Conservation (phyloP, 2,888 invertebrate species). For the Platerodrilus igneus region DNA sequence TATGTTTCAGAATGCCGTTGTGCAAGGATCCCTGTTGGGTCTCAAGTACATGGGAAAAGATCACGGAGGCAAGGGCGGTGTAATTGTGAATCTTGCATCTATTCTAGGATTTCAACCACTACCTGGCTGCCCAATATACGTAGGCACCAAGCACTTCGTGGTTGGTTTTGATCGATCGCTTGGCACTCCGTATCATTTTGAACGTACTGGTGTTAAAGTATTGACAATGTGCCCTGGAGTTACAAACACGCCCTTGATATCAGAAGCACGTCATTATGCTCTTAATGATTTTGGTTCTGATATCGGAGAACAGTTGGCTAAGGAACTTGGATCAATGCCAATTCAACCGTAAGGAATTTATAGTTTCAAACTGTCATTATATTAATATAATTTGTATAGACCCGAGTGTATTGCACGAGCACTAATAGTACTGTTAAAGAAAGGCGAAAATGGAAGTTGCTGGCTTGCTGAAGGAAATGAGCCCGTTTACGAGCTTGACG, state of each 20-base stretch:
- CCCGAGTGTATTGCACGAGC: too few species aligned
- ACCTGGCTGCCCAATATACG: conserved; percentile 55
- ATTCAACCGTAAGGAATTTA: conserved; percentile 39
- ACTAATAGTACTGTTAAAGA: too few species aligned
- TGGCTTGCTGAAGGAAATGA: conserved; percentile 48
- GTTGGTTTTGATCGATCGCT: conserved; percentile 51
- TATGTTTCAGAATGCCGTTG: conserved; percentile 45
- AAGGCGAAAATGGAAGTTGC: conserved; percentile 46
- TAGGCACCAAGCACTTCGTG: conserved; percentile 56
- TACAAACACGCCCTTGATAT: conserved; percentile 38
- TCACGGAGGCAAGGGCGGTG: conserved; percentile 59
- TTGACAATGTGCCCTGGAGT: conserved; percentile 48
- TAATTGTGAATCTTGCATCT: conserved; percentile 63
- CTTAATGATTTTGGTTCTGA: not conserved
- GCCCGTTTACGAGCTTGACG: conserved; percentile 44
- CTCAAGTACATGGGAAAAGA: conserved; percentile 57
- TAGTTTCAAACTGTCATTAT: too few species aligned
- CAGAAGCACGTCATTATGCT: not conserved
- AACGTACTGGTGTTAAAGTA: conserved; percentile 44
- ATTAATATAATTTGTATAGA: too few species aligned
- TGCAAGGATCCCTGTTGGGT: conserved; percentile 50
- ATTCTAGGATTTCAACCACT: conserved; percentile 54
- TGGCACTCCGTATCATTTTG: conserved; percentile 40
- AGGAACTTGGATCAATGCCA: conserved; percentile 36
- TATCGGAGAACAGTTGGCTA: not conserved